phyloP scores from a whole-genome alignment of 2,113 vertebrate genomes.

The Gallinago media region DNA sequence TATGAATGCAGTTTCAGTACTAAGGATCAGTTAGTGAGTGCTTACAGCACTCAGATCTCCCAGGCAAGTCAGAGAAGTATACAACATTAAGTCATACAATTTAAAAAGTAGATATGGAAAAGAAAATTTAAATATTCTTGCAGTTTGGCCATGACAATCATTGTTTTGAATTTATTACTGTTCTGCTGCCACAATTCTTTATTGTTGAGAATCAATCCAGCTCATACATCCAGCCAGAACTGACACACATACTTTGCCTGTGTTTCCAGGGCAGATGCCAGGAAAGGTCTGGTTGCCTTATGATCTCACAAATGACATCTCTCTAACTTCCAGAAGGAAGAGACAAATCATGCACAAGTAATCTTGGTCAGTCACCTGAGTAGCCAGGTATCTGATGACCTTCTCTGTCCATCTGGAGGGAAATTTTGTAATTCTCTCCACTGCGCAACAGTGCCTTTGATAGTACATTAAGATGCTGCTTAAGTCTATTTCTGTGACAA shows the following conservation, averaged over 20 bases:
- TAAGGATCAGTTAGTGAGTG: background rate
- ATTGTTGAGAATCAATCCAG: background rate
- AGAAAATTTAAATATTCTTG: background rate
- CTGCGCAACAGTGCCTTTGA: background rate
- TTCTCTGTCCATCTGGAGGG: background rate
- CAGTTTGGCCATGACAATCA: background rate
- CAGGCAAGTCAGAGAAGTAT: background rate
- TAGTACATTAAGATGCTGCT: background rate
- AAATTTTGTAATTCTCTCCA: background rate
- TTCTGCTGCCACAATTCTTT: background rate
- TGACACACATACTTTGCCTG: rapidly evolving
- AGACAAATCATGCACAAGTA: background rate
- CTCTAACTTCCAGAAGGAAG: background rate
- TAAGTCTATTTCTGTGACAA: background rate
- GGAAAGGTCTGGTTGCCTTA: background rate
- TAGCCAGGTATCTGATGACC: background rate
- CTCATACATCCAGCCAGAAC: background rate
- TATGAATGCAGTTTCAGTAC: background rate
- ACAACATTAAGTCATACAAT: background rate
- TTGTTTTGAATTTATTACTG: background rate
- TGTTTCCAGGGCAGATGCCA: background rate
- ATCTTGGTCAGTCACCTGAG: too few relatives aligned
- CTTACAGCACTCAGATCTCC: background rate
- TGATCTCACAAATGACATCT: background rate
- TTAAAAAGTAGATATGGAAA: background rate